Conservation (phyloP, 2,888 invertebrate genomes). For the Tiliacea citrago region DNA sequence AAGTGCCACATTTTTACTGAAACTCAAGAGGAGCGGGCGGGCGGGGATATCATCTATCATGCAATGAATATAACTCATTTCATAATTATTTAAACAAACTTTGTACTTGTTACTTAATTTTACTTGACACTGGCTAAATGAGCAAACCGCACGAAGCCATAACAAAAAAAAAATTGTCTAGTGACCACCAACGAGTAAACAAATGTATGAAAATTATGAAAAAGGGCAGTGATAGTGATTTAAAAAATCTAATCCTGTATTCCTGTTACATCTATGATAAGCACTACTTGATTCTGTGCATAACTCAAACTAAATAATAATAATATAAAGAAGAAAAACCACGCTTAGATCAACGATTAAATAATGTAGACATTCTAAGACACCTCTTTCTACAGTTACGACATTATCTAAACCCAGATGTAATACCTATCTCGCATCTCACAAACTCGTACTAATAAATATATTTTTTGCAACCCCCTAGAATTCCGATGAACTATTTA, state of each 20-base stretch:
- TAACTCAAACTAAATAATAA: background rate
- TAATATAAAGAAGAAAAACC: conserved; percentile 15
- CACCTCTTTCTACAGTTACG: background rate
- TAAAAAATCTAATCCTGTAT: background rate
- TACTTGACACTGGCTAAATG: no score
- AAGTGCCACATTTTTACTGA: no score
- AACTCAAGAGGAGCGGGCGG: no score
- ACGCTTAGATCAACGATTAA: conserved; percentile 12
- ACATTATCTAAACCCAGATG: conserved; percentile 18
- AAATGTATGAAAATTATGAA: background rate
- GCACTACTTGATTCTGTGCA: background rate
- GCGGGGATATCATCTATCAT: no score
- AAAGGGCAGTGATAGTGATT: background rate
- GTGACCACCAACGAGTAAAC: background rate
- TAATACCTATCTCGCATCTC: background rate
- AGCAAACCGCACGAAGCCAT: no score
- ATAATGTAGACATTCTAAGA: conserved; percentile 14
- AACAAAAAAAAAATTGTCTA: no score
- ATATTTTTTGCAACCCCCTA: conserved; percentile 30
- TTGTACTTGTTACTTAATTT: no score
- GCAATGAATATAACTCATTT: no score
- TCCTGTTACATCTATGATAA: background rate
- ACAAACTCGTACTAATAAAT: conserved; percentile 41
- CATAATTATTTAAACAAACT: no score
- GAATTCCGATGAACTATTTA: conserved; percentile 65